Conservation (phyloP, 92 coral and sea anemone genomes). For the Palythoa grandiflora region DNA sequence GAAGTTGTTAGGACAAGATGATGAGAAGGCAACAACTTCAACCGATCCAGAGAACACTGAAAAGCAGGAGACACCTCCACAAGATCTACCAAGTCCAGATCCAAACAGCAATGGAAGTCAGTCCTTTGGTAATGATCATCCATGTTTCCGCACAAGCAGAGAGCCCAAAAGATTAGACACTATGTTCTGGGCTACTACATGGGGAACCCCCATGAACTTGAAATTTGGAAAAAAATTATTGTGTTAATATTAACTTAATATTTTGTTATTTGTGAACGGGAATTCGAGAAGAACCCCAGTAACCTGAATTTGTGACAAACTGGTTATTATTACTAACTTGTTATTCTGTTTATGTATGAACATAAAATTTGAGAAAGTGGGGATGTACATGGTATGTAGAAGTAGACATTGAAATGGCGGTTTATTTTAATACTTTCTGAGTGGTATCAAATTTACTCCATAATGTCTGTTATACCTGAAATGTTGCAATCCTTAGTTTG, state of each 20-base stretch:
- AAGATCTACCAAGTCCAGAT: neutral
- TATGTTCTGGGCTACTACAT: slow-evolving; percentile 38
- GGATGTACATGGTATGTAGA: neutral
- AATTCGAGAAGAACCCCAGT: neutral
- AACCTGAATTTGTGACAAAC: neutral
- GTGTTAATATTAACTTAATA: neutral
- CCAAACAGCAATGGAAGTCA: neutral
- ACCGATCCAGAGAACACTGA: neutral
- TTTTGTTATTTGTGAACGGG: neutral
- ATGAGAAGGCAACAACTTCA: neutral
- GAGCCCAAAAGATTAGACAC: slow-evolving; percentile 9
- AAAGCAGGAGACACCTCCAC: slow-evolving; percentile 20
- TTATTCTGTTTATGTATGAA: neutral
- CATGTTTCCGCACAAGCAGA: slow-evolving; percentile 14
- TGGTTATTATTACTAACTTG: neutral
- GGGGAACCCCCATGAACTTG: slow-evolving; percentile 6
- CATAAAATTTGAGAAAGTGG: neutral
- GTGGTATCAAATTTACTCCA: too few species aligned
- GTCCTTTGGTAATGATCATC: neutral
- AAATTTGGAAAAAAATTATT: neutral
- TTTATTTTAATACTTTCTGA: too few species aligned
- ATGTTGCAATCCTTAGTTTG: too few species aligned
- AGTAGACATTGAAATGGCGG: too few species aligned
- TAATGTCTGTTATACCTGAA: too few species aligned
- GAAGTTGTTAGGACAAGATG: slow-evolving; percentile 1